Evolutionary conservation across 2,797 vertebrate genomes (phyloP).

Genomic region (Australoheros facetus): DNA sequence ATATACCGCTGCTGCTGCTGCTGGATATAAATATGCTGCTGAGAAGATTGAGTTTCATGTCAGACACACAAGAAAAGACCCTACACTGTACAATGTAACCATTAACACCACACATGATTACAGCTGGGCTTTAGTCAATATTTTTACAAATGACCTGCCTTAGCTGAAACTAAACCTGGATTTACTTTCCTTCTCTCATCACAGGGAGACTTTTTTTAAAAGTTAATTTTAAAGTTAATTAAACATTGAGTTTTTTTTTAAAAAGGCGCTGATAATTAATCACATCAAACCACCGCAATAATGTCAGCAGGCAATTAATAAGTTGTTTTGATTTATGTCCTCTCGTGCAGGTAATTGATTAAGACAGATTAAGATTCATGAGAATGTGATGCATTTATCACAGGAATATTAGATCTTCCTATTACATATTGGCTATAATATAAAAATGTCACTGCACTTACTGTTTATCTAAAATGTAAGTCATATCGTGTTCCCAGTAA

Average conservation of each 20-base stretch:
- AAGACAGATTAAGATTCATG: not conserved
- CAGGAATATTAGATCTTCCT: not conserved
- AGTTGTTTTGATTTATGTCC: not conserved
- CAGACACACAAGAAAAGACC: slow-evolving; percentile 17
- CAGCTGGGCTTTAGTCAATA: slow-evolving; percentile 22
- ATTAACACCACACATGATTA: slow-evolving; percentile 30
- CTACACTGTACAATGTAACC: not conserved
- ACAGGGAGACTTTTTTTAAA: not conserved
- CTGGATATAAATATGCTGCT: slow-evolving; percentile 49
- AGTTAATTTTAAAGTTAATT: not conserved
- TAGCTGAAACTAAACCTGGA: slow-evolving; percentile 20
- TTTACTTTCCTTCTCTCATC: slow-evolving; percentile 20
- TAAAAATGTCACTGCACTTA: not conserved
- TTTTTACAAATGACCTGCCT: slow-evolving; percentile 16
- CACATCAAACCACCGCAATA: not conserved
- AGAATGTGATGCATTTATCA: not conserved
- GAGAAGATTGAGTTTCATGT: slow-evolving; percentile 46
- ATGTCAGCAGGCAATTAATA: not conserved
- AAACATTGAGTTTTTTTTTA: not conserved
- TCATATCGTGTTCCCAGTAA: not conserved
- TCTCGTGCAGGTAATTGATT: not conserved
- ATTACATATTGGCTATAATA: not conserved
- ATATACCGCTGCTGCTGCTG: slow-evolving; percentile 39
- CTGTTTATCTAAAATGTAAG: not conserved
- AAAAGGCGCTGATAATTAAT: slow-evolving; percentile 16